Conservation (phyloP, 2,113 vertebrate genomes). For the Pelecanoides urinatrix region DNA sequence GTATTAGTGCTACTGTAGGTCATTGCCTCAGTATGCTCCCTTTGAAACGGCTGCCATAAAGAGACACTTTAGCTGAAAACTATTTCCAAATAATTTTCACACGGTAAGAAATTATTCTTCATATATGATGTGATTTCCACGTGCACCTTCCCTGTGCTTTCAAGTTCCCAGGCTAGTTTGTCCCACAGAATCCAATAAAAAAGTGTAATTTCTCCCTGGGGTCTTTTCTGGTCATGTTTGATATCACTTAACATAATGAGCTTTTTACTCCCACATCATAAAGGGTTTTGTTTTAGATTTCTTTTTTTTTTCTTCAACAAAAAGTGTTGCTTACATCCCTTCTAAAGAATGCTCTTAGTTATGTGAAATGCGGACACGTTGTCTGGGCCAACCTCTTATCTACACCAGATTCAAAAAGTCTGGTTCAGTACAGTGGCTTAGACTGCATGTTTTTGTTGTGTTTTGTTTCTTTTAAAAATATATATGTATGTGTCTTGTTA, state of each 20-base stretch:
- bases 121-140: constrained; percentile 47
- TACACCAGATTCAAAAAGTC: constrained; percentile 65
- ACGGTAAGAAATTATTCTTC: constrained; percentile 23
- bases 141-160: constrained; percentile 6
- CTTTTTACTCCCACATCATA: constrained; percentile 63
- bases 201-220: constrained; percentile 50
- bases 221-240: constrained; percentile 62
- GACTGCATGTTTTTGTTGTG: constrained; percentile 44
- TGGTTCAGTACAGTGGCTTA: constrained; percentile 52
- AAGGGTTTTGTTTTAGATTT: constrained; percentile 55
- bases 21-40: background rate
- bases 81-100: constrained; percentile 50
- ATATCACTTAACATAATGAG: constrained; percentile 63
- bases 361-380: constrained; percentile 58
- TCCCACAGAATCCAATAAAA: constrained; percentile 53
- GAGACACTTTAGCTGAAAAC: constrained; percentile 21
- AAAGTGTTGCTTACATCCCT: constrained; percentile 66
- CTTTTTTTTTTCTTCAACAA: constrained; percentile 47
- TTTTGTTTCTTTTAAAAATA: constrained; percentile 64
- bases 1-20: constrained; percentile 22
- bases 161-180: constrained; percentile 45
- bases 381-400: constrained; percentile 76
- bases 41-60: background rate
- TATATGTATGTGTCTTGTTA: constrained; percentile 42
- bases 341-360: constrained; percentile 68